Evolutionary conservation across 2,113 vertebrate genomes (phyloP), one percentile per base, ranked within the genome.

Genomic region (Motacilla tschutschensis): DNA sequence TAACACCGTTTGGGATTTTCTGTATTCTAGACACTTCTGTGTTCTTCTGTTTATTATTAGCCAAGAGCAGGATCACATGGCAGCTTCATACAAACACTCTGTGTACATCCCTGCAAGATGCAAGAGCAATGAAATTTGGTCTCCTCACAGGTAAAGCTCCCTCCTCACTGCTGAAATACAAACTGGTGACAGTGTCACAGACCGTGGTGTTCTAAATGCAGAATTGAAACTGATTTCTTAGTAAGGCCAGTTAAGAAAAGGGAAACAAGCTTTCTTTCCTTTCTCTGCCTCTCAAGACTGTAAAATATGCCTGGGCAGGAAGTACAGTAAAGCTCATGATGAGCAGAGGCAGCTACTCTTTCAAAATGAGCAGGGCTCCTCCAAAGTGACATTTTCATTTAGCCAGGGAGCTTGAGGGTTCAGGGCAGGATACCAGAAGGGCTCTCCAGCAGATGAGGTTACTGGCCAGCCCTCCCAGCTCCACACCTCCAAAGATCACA

Each of bases 191-290:
- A 83, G 8, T 4, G 31, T 63, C 26, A 5, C 57, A 70, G 59
- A 38, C 26, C 2, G 1, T 6, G 36, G 0, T 62, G 71, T 35
- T 73, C 73, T 55, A 57, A 79, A 88, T 44, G 55, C 69, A 82
- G 78, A 93, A 93, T 21, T 79, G 79, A 93, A 95, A 94, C 36
- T 67, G 77, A 64, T 28, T 72, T 83, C 72, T 77, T 53, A 43
- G 47, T 63, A 51, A 91, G 47, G 33, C 62, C 53, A 76, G 58
- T 25, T 70, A 31, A 88, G 63, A 76, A 66, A 78, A 93, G 81
- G 55, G 72, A 95, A 95, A 88, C 29, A 21, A 79, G 35, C 7
- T 65, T 74, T 60, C 62, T 81, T 81, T 76, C 65, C 83, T 75
- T 58, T 88, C 67, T n/a, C 59, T 82, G 79, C 83, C 72, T 65